A percentile compares a stretch with the other conserved stretches of the same genome.
Conservation (phyloP, 2,113 vertebrate genomes). For the Saguinus imperator region DNA sequence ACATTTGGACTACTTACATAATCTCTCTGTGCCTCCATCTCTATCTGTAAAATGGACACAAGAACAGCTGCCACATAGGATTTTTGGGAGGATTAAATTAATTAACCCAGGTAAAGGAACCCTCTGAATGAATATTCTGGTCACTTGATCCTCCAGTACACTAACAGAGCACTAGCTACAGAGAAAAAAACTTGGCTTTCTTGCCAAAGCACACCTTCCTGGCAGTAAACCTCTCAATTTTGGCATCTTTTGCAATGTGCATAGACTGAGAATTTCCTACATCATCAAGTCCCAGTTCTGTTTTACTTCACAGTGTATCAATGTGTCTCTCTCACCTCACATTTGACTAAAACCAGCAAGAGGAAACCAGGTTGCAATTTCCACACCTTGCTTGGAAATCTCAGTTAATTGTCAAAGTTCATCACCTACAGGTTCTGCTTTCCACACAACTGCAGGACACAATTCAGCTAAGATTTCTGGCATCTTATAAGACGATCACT, state of each 20-base stretch:
- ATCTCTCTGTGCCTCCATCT: background rate
- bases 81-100: background rate
- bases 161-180: background rate
- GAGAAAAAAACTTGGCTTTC: background rate
- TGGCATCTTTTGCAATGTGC: background rate
- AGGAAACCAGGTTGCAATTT: background rate
- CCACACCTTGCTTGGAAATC: background rate
- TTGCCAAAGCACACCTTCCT: background rate
- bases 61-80: background rate
- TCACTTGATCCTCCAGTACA: background rate
- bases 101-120: background rate
- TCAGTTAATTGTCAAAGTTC: background rate
- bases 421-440: background rate
- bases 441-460: background rate
- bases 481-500: fast-evolving
- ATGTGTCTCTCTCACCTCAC: background rate
- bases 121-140: background rate
- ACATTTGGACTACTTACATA: background rate
- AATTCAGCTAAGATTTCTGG: background rate
- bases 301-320: background rate
- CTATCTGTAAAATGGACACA: background rate
- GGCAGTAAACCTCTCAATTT: background rate
- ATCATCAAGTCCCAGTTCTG: background rate
- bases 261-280: background rate
- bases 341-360: background rate